phyloP scores from a whole-genome alignment of 2,113 vertebrate genomes.

The Orthonyx spaldingii region DNA sequence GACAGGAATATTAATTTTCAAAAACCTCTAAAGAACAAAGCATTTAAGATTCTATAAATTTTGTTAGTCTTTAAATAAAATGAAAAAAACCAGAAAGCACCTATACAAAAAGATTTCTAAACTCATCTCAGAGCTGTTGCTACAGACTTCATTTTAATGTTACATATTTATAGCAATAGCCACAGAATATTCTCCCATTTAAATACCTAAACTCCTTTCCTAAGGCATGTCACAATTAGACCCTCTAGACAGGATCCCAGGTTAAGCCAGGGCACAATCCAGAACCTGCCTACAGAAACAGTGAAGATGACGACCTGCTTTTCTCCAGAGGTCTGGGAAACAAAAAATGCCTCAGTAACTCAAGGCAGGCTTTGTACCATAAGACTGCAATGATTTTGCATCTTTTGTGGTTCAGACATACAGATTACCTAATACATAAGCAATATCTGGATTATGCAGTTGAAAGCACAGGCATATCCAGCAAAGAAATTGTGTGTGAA shows the following conservation, averaged over 20 bases:
- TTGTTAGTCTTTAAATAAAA: background rate
- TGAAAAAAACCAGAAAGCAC: background rate
- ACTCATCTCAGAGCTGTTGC: background rate
- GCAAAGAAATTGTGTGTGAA: background rate
- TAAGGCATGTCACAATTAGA: background rate
- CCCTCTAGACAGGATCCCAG: background rate
- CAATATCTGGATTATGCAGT: background rate
- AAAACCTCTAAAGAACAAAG: background rate
- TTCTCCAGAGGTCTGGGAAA: background rate
- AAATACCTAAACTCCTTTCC: background rate
- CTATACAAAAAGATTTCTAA: background rate
- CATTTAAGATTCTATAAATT: background rate
- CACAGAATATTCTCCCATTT: background rate
- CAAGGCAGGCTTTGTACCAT: background rate
- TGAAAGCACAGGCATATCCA: background rate
- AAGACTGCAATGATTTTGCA: background rate
- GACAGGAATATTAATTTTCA: constrained; percentile 35
- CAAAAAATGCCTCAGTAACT: background rate
- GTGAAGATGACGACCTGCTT: background rate
- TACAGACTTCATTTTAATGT: background rate
- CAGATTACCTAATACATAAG: background rate
- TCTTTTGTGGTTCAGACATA: background rate
- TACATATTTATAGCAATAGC: background rate
- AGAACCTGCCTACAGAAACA: background rate
- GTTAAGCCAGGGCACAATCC: background rate